Evolutionary conservation across 2,888 invertebrate genomes (phyloP).

Genomic region (Philereme transversata): DNA sequence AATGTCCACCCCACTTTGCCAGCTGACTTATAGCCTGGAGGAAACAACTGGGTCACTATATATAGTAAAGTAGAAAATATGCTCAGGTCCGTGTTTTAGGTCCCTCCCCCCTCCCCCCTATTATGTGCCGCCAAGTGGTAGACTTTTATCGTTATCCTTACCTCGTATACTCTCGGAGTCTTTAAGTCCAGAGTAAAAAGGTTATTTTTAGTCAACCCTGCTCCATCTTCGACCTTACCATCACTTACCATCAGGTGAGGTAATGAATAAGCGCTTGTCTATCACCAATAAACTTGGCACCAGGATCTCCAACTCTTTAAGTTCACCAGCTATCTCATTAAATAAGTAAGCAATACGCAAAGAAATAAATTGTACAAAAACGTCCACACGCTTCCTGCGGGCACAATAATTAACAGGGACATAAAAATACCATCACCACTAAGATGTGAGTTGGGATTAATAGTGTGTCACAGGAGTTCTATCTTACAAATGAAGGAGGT

Average conservation of each 20-base stretch:
- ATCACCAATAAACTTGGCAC: neutral
- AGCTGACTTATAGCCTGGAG: constrained; percentile 1
- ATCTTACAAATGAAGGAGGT: too few species aligned
- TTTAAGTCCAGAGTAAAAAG: too few species aligned
- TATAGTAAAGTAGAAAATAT: neutral
- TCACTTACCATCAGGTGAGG: too few species aligned
- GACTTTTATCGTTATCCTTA: too few species aligned
- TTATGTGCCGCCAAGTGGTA: too few species aligned
- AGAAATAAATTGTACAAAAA: constrained; percentile 56
- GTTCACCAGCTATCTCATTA: constrained; percentile 10
- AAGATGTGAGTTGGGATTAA: constrained; percentile 12
- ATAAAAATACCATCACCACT: constrained; percentile 51
- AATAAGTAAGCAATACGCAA: constrained; percentile 29
- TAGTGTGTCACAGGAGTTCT: too few species aligned
- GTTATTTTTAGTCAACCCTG: too few species aligned
- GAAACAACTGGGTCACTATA: constrained; percentile 6
- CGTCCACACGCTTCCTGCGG: constrained; percentile 47
- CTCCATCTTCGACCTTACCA: neutral
- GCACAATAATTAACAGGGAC: constrained; percentile 59
- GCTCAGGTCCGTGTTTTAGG: too few species aligned
- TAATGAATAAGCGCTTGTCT: too few species aligned
- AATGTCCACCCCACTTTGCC: constrained; percentile 41
- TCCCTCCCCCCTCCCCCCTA: too few species aligned
- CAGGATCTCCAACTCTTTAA: neutral
- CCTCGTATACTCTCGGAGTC: too few species aligned